Percentiles rank a stretch among this genome's conserved stretches.
phyloP scores from a whole-genome alignment of 2,113 vertebrate species.

The Scortum barcoo region DNA sequence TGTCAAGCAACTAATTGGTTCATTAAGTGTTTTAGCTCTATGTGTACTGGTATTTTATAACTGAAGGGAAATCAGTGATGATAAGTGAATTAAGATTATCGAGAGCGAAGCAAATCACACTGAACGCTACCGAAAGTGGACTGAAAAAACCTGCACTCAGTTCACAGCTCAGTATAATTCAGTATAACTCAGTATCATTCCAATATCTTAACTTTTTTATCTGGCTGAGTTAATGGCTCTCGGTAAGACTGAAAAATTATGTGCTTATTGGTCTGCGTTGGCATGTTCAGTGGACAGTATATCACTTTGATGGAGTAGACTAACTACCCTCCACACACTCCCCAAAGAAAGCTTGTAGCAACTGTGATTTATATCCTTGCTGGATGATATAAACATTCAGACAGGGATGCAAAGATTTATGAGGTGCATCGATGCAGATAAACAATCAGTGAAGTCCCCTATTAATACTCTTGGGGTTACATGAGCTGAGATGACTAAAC shows the following conservation, averaged over 20 bases:
- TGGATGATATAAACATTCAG: constrained; percentile 4
- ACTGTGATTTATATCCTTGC: constrained; percentile 48
- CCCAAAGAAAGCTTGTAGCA: constrained; percentile 46
- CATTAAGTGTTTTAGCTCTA: not conserved
- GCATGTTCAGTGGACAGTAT: constrained; percentile 20
- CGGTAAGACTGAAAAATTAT: not conserved
- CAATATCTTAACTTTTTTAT: not conserved
- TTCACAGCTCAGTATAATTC: not conserved
- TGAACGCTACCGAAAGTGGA: constrained; percentile 1
- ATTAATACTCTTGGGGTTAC: constrained; percentile 47
- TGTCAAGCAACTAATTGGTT: not conserved
- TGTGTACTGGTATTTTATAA: not conserved
- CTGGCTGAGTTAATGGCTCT: constrained; percentile 14
- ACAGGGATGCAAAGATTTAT: constrained; percentile 43
- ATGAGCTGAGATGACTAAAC: constrained; percentile 64
- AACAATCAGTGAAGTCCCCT: constrained; percentile 43
- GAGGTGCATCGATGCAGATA: constrained; percentile 43
- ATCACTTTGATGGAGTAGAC: constrained; percentile 33
- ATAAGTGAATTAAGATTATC: not conserved
- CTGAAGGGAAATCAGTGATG: not conserved
- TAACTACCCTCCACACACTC: constrained; percentile 29
- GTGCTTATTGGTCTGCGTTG: not conserved
- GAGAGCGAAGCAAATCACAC: not conserved
- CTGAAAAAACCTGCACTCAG: not conserved
- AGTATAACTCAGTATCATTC: constrained; percentile 5